Base-by-base conservation (phyloP, 2,888 invertebrate genomes). In the Lasioglossum marginatum region DNA sequence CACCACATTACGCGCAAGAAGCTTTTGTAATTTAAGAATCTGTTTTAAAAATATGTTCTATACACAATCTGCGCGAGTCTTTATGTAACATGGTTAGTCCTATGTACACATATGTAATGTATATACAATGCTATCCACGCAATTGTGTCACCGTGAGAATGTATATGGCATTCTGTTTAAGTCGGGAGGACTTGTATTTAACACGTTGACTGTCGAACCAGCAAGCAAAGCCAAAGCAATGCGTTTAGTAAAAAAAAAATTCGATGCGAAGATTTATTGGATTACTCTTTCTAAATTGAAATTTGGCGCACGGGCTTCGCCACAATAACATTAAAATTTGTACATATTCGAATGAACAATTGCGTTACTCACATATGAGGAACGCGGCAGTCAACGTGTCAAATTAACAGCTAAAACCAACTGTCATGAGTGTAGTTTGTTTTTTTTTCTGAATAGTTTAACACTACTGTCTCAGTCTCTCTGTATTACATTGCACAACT, bases 51-150 rank as follows among this genome's bases (percentile, higher is more conserved):
- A 78, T 77, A 80, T 74, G n/a, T 81, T 78, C 70, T 83, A 88
- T 82, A 71, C 83, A 81, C 34, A 82, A 80, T 81, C 75, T 48
- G 31, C 37, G 34, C 31, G 37, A 81, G 37, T 80, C 23, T 75
- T 52, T 79, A 43, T 48, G 74, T 77, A 60, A 79, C 57, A 81
- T 60, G 66, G 74, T 73, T 70, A 37, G 23, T 73, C 48, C 60
- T 83, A 81, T 88, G 81, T 90, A 82, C 86, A 88, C 43, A 27
- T 77, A 57, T 40, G 70, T 71, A 74, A 63, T 78, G 57, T 87
- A 86, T 83, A 73, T 87, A 87, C 78, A 81, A 72, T 83, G 70
- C 57, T 81, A 70, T 71, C 63, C 43, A 83, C 74, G 75, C 76
- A 63, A 40, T 70, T n/a, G 27, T 40, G 87, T 74, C 72, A 66